Evolutionary conservation across 2,113 vertebrate genomes (phyloP).

Genomic region (Mohoua ochrocephala): DNA sequence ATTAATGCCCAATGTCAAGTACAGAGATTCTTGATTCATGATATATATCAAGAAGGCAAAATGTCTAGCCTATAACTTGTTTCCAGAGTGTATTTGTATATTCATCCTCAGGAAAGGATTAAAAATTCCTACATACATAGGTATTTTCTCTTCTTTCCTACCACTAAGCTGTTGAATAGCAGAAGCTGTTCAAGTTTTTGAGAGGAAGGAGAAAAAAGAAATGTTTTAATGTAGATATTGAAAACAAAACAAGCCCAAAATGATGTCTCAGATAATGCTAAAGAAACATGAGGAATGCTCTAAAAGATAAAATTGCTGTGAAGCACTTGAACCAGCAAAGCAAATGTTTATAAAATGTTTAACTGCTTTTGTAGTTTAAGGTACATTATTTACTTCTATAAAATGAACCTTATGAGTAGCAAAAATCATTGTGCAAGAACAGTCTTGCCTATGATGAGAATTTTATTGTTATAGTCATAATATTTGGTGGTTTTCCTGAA

Average conservation of each 20-base stretch:
- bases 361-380: neutral
- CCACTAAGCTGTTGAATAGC: neutral
- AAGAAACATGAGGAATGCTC: neutral
- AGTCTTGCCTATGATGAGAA: neutral
- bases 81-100: neutral
- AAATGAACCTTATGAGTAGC: neutral
- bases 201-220: neutral
- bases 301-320: neutral
- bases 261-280: neutral
- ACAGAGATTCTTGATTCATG: neutral
- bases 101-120: neutral
- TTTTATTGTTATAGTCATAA: neutral
- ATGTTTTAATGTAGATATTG: neutral
- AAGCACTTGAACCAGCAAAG: neutral
- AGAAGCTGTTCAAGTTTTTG: neutral
- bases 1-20: neutral
- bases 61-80: neutral
- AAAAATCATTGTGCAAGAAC: neutral
- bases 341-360: neutral
- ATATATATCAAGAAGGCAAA: neutral
- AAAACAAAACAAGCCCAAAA: neutral
- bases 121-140: neutral
- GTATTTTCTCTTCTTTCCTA: neutral
- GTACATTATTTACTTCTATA: neutral
- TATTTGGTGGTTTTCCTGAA: neutral